Base-by-base conservation (phyloP, 2,888 invertebrate species). In the Mythimna impura region DNA sequence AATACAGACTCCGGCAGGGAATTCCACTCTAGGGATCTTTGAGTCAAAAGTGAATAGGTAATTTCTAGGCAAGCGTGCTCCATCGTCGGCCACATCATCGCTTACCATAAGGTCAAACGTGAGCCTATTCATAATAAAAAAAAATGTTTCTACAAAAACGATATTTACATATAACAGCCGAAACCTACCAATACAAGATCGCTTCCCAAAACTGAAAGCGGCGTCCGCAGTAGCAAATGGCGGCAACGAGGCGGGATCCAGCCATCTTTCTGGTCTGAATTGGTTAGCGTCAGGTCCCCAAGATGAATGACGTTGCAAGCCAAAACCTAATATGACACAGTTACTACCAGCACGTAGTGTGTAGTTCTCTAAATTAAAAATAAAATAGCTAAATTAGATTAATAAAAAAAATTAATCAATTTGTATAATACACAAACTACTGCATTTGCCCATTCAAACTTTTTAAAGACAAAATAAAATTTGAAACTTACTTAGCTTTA, bases 121-220 rank as follows among this genome's bases (percentile, higher is more conserved):
- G 0, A 36, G 2, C 9, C 1, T 36, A 36, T 9, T 0, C 36
- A 36, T 36, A 36, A 36, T 8, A 36, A 36, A 8, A 36, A 36
- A 36, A 36, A 43, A 14, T 12, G 12, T 43, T 43, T 12, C 43
- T 5, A 12, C 40, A 12, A 40, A 40, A 40, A 40, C 12, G 12
- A 43, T 43, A 12, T 43, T 0, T 7, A 6, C 22, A 6, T 17
- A 17, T 2, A 22, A 17, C n/a, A 36, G 17, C 10, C 17, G 9
- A 10, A 22, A 30, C 69, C 5, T 63, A 85, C 86, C 85, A n/a
- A 84, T 62, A 63, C 86, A 86, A 14, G 57, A 62, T 60, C 86
- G 72, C 36, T 68, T 83, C 14, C 85, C 86, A n/a, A 82, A 55
- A 52, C 84, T 73, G 36, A 85, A 85, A 0, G 55, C 25, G 10